Evolutionary conservation across 2,113 vertebrate genomes (phyloP), one percentile per base, ranked within the genome.

Genomic region (Pelmatolapia mariae): DNA sequence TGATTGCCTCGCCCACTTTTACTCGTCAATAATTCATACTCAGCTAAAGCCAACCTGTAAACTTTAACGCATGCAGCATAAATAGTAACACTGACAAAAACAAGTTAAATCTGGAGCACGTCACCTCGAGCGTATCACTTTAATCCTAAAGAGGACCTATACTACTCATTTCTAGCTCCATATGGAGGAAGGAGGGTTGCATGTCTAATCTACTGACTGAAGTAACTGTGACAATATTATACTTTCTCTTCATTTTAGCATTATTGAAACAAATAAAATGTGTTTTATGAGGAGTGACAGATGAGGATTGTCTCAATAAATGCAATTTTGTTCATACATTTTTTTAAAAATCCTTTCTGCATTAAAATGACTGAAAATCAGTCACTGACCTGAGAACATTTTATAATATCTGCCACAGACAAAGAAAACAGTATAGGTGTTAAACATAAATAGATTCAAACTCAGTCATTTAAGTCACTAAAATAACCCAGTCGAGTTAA

Each of bases 41-140:
- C 71, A 31, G 71, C 43, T 78, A 50, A 50, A 13, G 16, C 24
- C 9, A 31, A 50, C 10, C 1, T 19, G 1, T 16, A 76, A 29
- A 31, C 16, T 50, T 11, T 12, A 50, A 47, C 1, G 2, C 33
- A 13, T 22, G 2, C 33, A 13, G 19, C 0, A 38, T 38, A 66
- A 66, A 31, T 29, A 78, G 43, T 19, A 50, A 12, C 43, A 31
- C 43, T 45, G 24, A 26, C 4, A 50, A 50, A 76, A 76, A 50
- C 24, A 0, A 26, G 16, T 29, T 47, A 29, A 47, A 76, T 19
- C 71, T 76, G 71, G 43, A 76, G 71, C 43, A 19, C 24, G 4
- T 3, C 10, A 12, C 22, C 6, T 18, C 15, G 4, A 76, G 10
- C 1, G 3, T 47, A 47, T 76, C 15, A 1, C 1, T 47, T 47